Conservation (phyloP, 2,797 vertebrate genomes). For the Craterocephalus amniculus region DNA sequence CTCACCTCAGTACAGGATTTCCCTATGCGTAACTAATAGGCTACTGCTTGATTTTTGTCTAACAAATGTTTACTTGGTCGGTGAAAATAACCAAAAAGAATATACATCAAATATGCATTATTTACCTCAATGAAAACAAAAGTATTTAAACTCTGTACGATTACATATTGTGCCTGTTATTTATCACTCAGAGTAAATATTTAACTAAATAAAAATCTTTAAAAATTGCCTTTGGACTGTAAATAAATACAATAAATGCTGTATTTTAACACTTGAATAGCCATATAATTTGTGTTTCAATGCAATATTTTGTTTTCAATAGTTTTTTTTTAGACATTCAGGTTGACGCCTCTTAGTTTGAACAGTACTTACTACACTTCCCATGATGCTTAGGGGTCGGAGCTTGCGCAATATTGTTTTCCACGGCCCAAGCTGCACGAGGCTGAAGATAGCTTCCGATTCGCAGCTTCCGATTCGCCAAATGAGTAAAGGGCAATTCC, state of each 20-base stretch:
- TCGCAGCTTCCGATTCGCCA: too few species aligned
- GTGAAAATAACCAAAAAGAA: neutral
- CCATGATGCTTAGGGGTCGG: constrained; percentile 53
- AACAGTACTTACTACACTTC: constrained; percentile 66
- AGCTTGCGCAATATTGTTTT: constrained; percentile 78
- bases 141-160: neutral
- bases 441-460: too few species aligned
- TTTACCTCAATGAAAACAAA: neutral
- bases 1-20: constrained; percentile 26
- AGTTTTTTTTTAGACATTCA: neutral
- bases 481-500: too few species aligned
- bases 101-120: neutral
- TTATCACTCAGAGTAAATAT: neutral
- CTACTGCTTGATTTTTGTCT: neutral
- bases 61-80: neutral
- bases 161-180: neutral
- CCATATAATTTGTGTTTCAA: neutral
- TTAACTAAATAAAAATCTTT: too few species aligned
- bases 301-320: neutral
- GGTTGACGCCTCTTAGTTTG: neutral
- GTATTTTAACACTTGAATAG: neutral
- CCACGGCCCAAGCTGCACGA: constrained; percentile 63
- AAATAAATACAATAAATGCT: neutral
- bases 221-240: neutral
- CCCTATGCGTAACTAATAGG: neutral